phyloP scores from a whole-genome alignment of 53 echinoderm and acorn worm species.

The Antedon mediterranea region DNA sequence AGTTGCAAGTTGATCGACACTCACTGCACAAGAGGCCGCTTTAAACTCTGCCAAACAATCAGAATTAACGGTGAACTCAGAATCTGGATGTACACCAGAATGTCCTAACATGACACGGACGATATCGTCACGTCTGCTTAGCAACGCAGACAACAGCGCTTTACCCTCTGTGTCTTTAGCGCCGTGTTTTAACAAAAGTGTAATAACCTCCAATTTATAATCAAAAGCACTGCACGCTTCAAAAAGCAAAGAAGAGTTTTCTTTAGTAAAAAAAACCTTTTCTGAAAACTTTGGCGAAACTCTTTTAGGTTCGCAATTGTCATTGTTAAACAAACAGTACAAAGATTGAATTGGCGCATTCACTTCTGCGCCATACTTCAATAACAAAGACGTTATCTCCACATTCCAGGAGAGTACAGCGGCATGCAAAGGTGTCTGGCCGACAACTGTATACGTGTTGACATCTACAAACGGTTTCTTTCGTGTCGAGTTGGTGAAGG shows the following conservation, averaged over 20 bases:
- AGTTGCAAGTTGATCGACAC: slow-evolving; percentile 12
- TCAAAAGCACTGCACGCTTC: slow-evolving; percentile 64
- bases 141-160: slow-evolving; percentile 60
- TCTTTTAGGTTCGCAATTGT: slow-evolving; percentile 14
- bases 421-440: slow-evolving; percentile 75
- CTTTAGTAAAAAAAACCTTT: slow-evolving; percentile 44
- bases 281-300: slow-evolving; percentile 25
- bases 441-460: slow-evolving; percentile 76
- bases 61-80: slow-evolving; percentile 49
- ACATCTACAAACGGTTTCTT: slow-evolving; percentile 48
- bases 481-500: slow-evolving; percentile 11
- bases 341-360: slow-evolving; percentile 68
- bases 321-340: slow-evolving; percentile 47
- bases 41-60: slow-evolving; percentile 50
- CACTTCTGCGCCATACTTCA: slow-evolving; percentile 72
- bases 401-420: slow-evolving; percentile 53
- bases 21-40: slow-evolving; percentile 18
- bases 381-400: slow-evolving; percentile 61
- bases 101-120: slow-evolving; percentile 59
- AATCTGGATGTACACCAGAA: slow-evolving; percentile 80
- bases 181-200: slow-evolving; percentile 60
- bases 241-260: slow-evolving; percentile 53
- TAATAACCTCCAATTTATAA: slow-evolving; percentile 73
- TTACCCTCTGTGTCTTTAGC: slow-evolving; percentile 67
- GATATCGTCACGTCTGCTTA: slow-evolving; percentile 51